phyloP scores from a whole-genome alignment of 92 coral and sea anemone genomes.

The Micromussa lordhowensis region DNA sequence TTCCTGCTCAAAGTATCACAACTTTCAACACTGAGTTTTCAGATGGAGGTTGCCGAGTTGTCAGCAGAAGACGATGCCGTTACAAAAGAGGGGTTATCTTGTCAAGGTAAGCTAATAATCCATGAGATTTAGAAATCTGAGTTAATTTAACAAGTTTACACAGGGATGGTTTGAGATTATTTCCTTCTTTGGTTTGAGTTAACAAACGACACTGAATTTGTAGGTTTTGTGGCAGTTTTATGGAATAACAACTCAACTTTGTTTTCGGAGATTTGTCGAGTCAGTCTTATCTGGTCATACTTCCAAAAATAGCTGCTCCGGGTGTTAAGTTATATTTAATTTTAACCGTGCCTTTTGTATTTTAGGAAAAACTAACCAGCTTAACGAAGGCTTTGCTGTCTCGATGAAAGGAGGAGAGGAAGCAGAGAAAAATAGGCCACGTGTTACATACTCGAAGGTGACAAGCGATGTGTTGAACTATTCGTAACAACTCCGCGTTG shows the following conservation, averaged over 20 bases:
- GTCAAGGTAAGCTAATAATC: conserved; percentile 17
- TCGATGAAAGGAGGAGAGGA: conserved; percentile 27
- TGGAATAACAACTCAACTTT: conserved; percentile 14
- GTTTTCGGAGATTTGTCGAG: background rate
- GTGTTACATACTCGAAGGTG: conserved; percentile 78
- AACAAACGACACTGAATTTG: background rate
- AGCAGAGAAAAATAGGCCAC: conserved; percentile 56
- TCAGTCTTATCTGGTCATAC: conserved; percentile 9
- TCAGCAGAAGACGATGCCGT: conserved; percentile 39
- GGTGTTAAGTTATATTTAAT: background rate
- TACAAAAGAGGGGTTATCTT: conserved; percentile 34
- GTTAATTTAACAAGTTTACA: background rate
- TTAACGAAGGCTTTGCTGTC: conserved; percentile 30
- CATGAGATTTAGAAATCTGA: background rate
- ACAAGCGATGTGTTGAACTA: conserved; percentile 9
- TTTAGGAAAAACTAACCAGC: conserved; percentile 13
- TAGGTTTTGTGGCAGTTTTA: background rate
- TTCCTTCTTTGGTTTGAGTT: background rate
- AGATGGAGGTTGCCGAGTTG: conserved; percentile 52
- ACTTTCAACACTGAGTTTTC: conserved; percentile 27
- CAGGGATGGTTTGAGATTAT: background rate
- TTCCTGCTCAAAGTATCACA: conserved; percentile 1
- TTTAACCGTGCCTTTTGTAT: background rate
- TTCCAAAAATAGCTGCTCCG: background rate
- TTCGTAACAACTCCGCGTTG: background rate